Conservation (phyloP, 1,140 invertebrate species). For the Bicyclus anynana region DNA sequence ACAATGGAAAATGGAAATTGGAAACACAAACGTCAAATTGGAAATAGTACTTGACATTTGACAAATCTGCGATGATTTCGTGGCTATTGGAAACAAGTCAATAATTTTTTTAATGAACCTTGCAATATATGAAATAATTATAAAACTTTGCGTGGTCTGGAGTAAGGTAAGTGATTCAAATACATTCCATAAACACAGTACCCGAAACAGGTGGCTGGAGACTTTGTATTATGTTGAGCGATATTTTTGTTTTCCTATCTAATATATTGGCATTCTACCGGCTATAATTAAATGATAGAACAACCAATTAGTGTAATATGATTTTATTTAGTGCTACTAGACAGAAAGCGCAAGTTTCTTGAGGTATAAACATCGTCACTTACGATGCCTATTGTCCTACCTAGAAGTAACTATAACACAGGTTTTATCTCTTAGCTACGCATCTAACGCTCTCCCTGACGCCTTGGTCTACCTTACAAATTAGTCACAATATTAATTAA, state of each 20-base stretch:
- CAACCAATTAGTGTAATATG: neutral
- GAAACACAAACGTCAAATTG: neutral
- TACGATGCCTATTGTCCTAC: too few species aligned
- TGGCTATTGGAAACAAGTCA: constrained; percentile 35
- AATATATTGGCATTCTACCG: neutral
- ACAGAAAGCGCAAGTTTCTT: neutral
- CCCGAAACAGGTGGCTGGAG: neutral
- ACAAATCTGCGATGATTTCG: constrained; percentile 51
- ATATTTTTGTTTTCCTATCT: neutral
- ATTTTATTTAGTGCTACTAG: too few species aligned
- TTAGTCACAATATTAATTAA: too few species aligned
- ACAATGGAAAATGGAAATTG: neutral
- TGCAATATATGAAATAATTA: neutral
- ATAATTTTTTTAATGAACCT: constrained; percentile 10
- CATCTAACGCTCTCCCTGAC: too few species aligned
- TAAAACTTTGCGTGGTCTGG: neutral
- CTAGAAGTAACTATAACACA: too few species aligned
- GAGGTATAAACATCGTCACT: neutral
- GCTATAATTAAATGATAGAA: neutral
- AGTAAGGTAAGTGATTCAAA: constrained; percentile 6
- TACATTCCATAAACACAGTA: neutral
- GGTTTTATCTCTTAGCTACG: too few species aligned
- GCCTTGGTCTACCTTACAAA: too few species aligned
- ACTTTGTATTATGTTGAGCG: neutral
- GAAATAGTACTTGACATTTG: constrained; percentile 26